Base-by-base conservation (phyloP, 2,797 vertebrate genomes). In the Mallotus villosus region DNA sequence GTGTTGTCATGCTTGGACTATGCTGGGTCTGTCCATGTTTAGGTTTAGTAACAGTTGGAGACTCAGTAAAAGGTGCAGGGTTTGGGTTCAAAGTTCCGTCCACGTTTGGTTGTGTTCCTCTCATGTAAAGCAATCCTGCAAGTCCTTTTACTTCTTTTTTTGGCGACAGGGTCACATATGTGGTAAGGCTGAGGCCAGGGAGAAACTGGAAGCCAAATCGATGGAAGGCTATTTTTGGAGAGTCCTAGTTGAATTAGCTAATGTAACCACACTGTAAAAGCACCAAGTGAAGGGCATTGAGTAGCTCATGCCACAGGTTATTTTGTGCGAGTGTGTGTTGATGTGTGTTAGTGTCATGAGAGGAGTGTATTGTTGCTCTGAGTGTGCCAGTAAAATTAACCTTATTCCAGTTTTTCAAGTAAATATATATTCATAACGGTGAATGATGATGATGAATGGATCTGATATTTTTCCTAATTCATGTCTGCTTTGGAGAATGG, bases 191-290 rank as follows among this genome's bases (percentile, higher is more conserved):
- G 80, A 83, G 75, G 82, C 79, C 81, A 69, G 84, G 80, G 79
- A 84, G 92, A 92, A 92, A 92, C 90, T 78, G 75, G 92, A 92
- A 81, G 74, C 81, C 68, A 53, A 84, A 94, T 94, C 75, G 89
- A 94, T 92, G 74, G 69, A 17, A 63, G 68, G 85, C 91, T 93
- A 93, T 93, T 93, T 93, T 86, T 90, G 41, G 82, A 91, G 90
- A 84, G 82, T 80, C 67, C 70, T 78, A 85, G 76, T 85, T 25
- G 76, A 89, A 89, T 90, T 86, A 90, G 84, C 85, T 89, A 86
- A 91, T 91, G 90, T 90, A 92, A 76, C 87, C 78, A 80, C 83
- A 83, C 85, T 90, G 88, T 90, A 88, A 88, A 86, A 83, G 87
- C 87, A 85, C 85, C 78, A 80, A 74, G 74, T 78, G 84, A 90